Base-by-base conservation (phyloP, 2,797 vertebrate species). In the Ctenopoma kingsleyae region DNA sequence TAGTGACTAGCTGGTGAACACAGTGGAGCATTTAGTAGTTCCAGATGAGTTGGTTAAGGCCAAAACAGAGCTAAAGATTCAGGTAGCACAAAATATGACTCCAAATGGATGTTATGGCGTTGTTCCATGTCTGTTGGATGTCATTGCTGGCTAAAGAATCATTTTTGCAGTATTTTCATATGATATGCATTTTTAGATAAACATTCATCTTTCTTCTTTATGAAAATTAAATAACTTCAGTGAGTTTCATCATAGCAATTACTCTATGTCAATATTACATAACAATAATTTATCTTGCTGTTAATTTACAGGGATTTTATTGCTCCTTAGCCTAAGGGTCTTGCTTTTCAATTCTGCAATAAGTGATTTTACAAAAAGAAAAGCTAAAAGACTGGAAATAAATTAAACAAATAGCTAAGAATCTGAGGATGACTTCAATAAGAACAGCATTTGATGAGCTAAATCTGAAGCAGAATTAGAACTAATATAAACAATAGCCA, bases 161-260 rank as follows among this genome's bases (percentile, higher is more conserved):
- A 30, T 17, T 67, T n/a, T 36, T 13, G 36, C n/a, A 36, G n/a
- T 17, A 17, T 43, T 43, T n/a, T 17, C 30, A 32, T 32, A 32
- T 32, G 7, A 32, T 17, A 17, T n/a, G 2, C 16, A 43, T 43
- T 11, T 10, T 16, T 4, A 23, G 3, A 11, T 2, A 19, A n/a
- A 41, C 4, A 16, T 51, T 40, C 36, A 23, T 36, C 25, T 57
- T 43, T 25, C 22, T 47, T 13, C 25, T 36, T 17, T 43, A 6
- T 59, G 19, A 64, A 60, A 74, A 55, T 59, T 22, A n/a, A 74
- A 44, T 44, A 51, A 51, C 22, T 13, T 52, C 3, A 41, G 8
- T 32, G 32, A 52, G 16, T 38, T 62, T 50, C 11, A 11, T 56
- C 20, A 48, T 5, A 38, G 54, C 27, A 56, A 38, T 59, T 19